These are phyloP conservation scores for Drosophila miranda DNA, from an alignment of 1,140 invertebrate species.

Conservation along the genomic window DNA sequence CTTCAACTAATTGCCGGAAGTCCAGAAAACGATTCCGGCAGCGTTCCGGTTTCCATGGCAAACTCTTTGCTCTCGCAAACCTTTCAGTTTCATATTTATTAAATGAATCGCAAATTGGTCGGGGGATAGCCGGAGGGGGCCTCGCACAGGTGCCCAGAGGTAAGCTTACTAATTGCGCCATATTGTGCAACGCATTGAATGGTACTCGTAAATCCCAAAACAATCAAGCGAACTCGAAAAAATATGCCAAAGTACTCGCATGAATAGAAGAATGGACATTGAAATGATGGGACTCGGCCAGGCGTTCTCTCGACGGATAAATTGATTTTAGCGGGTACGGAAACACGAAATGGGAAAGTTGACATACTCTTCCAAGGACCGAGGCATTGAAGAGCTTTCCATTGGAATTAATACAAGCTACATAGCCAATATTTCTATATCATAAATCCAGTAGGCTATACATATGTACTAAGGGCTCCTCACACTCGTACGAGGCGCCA, in stretches of 20 bases:
- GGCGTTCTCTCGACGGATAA: conserved; percentile 6
- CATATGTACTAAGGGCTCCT: too few relatives aligned
- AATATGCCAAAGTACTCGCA: conserved; percentile 13
- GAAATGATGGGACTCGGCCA: conserved; percentile 34
- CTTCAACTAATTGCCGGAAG: conserved; percentile 68
- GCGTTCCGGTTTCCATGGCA: conserved; percentile 8
- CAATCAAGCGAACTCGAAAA: conserved; percentile 38
- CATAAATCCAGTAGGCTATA: too few relatives aligned
- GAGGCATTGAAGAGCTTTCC: too few relatives aligned
- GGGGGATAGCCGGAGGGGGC: neutral
- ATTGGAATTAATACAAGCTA: too few relatives aligned
- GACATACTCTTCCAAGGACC: conserved; percentile 1
- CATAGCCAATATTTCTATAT: too few relatives aligned
- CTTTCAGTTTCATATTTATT: conserved; percentile 68
- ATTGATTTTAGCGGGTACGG: neutral
- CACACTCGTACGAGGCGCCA: too few relatives aligned
- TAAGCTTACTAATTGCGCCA: conserved; percentile 63
- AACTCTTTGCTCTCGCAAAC: conserved; percentile 33
- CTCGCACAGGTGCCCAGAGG: conserved; percentile 6
- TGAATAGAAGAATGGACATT: conserved; percentile 22
- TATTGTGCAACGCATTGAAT: conserved; percentile 61
- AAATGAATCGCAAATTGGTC: conserved; percentile 48
- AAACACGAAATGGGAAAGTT: neutral
- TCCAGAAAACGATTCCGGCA: conserved; percentile 43
- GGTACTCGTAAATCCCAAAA: conserved; percentile 54